Evolutionary conservation across 1,140 invertebrate species (phyloP).

Genomic region (Drosophila pseudoananassae): DNA sequence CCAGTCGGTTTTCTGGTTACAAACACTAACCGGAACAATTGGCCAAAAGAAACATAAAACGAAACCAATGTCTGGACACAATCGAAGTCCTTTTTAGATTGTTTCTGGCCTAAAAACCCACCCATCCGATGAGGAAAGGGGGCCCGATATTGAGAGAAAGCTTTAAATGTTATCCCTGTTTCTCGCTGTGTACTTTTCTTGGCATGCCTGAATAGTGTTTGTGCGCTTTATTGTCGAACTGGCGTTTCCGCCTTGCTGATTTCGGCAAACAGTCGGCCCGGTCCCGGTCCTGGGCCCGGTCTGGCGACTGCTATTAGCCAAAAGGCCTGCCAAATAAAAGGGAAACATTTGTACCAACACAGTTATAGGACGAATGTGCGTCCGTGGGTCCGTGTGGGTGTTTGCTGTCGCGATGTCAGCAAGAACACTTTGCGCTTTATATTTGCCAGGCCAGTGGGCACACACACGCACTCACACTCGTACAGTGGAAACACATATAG

Average conservation of each 20-base stretch:
- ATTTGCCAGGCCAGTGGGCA: constrained; percentile 72
- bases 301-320: constrained; percentile 59
- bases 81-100: constrained; percentile 17
- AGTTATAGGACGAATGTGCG: constrained; percentile 10
- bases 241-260: constrained; percentile 55
- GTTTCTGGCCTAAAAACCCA: background rate
- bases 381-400: constrained; percentile 9
- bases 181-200: constrained; percentile 9
- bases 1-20: constrained; percentile 10
- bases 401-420: constrained; percentile 76
- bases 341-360: constrained; percentile 62
- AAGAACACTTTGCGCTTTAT: constrained; percentile 76
- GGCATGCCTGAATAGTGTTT: constrained; percentile 42
- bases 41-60: constrained; percentile 20
- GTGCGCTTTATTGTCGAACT: constrained; percentile 52
- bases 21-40: constrained; percentile 6
- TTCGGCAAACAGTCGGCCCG: constrained; percentile 34
- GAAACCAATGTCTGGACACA: constrained; percentile 36
- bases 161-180: background rate
- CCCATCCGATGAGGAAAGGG: background rate
- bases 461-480: constrained; percentile 8
- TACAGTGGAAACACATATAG: background rate
- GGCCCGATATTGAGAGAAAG: background rate
- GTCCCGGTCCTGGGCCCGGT: too few relatives aligned
- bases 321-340: constrained; percentile 73